A percentile compares a stretch with the other conserved stretches of the same genome.
Conservation (phyloP, 2,888 invertebrate species). For the Phengaris arion region DNA sequence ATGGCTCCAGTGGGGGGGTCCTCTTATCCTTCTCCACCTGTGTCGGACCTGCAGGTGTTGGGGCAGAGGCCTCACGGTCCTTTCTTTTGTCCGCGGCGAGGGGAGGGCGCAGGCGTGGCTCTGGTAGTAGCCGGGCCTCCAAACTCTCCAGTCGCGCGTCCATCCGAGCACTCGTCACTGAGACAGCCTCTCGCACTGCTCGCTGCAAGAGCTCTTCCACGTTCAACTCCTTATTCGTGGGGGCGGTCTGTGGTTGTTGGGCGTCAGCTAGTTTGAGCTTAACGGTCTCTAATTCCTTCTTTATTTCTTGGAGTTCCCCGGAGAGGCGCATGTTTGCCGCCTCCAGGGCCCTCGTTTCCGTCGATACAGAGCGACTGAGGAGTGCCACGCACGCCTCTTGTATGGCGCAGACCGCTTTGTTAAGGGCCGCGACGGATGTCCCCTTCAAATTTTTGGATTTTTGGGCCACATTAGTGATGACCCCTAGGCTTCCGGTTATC, state of each 20-base stretch:
- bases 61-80: neutral
- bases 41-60: neutral
- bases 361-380: neutral
- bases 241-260: neutral
- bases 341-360: neutral
- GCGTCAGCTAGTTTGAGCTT: neutral
- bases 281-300: neutral
- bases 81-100: neutral
- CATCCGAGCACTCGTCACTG: neutral
- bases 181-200: neutral
- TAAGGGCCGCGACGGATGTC: too few relatives aligned
- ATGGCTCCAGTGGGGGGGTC: too few relatives aligned
- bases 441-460: too few relatives aligned
- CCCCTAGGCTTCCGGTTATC: too few relatives aligned
- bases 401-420: neutral
- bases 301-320: neutral
- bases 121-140: neutral
- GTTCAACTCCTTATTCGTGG: neutral
- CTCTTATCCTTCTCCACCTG: neutral
- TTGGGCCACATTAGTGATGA: too few relatives aligned
- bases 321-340: neutral
- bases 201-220: neutral
- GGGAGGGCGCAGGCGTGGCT: neutral
- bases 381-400: neutral
- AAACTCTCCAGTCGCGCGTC: neutral